Evolutionary conservation across 2,113 vertebrate species (phyloP), one percentile per base, ranked within the genome.

Genomic region (Stigmatopora argus): DNA sequence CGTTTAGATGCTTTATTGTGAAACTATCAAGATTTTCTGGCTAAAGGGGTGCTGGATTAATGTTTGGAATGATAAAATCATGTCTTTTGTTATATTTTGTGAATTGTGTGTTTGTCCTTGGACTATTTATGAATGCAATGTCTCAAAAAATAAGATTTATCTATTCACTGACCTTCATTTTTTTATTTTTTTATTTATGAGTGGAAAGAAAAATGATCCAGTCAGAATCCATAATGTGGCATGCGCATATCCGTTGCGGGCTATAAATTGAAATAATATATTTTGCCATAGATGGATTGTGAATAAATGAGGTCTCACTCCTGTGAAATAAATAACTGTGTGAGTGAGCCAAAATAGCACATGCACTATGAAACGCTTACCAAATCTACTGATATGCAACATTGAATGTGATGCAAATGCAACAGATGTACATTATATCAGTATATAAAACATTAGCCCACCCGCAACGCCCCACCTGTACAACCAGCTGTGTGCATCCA

Each of bases 281-380:
- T 60, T 38, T 60, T 4, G 9, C 18, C 59, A 7, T 23, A 23
- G 59, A 45, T 45, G n/a, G 5, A n/a, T 23, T 23, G 13, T 45
- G 59, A 61, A 61, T 46, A 45, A 45, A 45, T 61, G 59, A 61
- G 11, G 58, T 61, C 58, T 61, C 35, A 41, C 18, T 14, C n/a
- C 38, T 45, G 38, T 44, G 65, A n/a, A 66, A 56, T 66, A 10
- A 67, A 70, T 66, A 67, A 76, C 57, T 51, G 35, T 38, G 23
- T 51, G 48, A 58, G 61, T 64, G 35, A 7, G 49, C 23, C 74
- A 64, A 57, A 64, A 82, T 77, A 64, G 58, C 55, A 72, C 55
- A 62, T 38, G 19, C 51, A 48, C 15, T 56, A 60, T 72, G 38
- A 60, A 56, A 66, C 64, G 58, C 23, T 64, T 56, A 23, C 53